phyloP scores from a whole-genome alignment of 2,113 vertebrate species.

The Salvelinus alpinus region DNA sequence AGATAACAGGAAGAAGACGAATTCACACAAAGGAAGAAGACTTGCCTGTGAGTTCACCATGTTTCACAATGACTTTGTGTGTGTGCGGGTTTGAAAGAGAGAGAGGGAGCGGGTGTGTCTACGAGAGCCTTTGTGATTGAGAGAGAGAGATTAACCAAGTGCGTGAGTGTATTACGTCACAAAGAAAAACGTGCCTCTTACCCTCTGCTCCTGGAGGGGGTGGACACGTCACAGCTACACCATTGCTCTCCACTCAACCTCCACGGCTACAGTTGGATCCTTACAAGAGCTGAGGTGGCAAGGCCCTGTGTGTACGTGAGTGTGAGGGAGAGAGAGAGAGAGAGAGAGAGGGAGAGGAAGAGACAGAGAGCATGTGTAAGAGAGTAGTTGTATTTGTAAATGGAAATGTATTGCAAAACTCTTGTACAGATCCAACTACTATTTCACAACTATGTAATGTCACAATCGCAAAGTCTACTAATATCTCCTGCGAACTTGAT shows the following conservation, averaged over 20 bases:
- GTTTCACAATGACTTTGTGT: slow-evolving; percentile 13
- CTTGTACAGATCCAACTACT: slow-evolving; percentile 30
- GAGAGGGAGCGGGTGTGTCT: background rate
- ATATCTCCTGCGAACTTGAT: background rate
- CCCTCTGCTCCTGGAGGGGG: slow-evolving; percentile 40
- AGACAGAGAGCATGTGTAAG: slow-evolving; percentile 56
- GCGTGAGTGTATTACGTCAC: slow-evolving; percentile 39
- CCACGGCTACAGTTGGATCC: slow-evolving; percentile 52
- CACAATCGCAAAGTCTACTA: slow-evolving; percentile 22
- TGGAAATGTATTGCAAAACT: slow-evolving; percentile 47
- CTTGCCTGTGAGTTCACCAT: slow-evolving; percentile 57
- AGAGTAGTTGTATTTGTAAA: slow-evolving; percentile 45
- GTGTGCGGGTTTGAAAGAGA: background rate
- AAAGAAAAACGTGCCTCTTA: slow-evolving; percentile 39
- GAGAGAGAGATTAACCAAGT: slow-evolving; percentile 1
- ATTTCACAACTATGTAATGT: slow-evolving; percentile 35
- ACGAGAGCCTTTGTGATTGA: background rate
- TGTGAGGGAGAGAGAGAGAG: slow-evolving; percentile 45
- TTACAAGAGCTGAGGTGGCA: slow-evolving; percentile 55
- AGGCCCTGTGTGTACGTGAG: slow-evolving; percentile 39
- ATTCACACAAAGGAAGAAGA: slow-evolving; percentile 4
- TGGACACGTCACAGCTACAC: slow-evolving; percentile 61
- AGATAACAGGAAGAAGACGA: slow-evolving; percentile 13
- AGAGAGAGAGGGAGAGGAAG: background rate
- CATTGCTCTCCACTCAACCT: slow-evolving; percentile 42